Conservation (phyloP, 2,797 vertebrate species). For the Ispidina picta region DNA sequence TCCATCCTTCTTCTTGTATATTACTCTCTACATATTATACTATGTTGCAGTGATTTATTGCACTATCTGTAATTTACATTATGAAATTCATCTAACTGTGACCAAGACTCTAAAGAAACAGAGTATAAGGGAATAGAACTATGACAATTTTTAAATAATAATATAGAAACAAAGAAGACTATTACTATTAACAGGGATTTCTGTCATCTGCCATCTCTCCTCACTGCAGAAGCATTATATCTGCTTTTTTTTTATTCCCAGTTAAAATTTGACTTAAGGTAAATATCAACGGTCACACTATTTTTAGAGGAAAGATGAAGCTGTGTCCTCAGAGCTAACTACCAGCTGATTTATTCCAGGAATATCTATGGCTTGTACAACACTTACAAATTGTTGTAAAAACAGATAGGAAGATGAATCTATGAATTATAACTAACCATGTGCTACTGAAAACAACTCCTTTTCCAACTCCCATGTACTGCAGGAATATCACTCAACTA, state of each 20-base stretch:
- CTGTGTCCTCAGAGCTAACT: neutral
- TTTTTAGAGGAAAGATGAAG: constrained; percentile 13
- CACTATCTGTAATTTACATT: neutral
- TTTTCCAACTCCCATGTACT: neutral
- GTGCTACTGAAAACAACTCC: neutral
- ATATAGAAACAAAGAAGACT: no score
- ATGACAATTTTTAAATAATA: neutral
- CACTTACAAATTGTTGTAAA: constrained; percentile 6
- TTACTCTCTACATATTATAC: neutral
- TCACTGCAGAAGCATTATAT: neutral
- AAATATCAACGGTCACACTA: constrained; percentile 23
- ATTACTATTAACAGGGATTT: neutral
- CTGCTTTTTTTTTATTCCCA: neutral
- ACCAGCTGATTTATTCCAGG: neutral
- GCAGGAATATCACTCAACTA: neutral
- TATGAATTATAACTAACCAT: neutral
- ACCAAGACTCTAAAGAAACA: neutral
- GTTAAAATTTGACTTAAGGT: neutral
- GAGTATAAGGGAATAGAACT: neutral
- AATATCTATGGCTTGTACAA: neutral
- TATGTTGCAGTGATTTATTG: neutral
- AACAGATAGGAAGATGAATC: neutral
- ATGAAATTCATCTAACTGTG: neutral
- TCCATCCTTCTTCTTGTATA: neutral
- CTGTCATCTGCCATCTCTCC: neutral